Evolutionary conservation across 1,140 invertebrate genomes (phyloP), one percentile per base, ranked within the genome.

Genomic region (Pararge aegeria): DNA sequence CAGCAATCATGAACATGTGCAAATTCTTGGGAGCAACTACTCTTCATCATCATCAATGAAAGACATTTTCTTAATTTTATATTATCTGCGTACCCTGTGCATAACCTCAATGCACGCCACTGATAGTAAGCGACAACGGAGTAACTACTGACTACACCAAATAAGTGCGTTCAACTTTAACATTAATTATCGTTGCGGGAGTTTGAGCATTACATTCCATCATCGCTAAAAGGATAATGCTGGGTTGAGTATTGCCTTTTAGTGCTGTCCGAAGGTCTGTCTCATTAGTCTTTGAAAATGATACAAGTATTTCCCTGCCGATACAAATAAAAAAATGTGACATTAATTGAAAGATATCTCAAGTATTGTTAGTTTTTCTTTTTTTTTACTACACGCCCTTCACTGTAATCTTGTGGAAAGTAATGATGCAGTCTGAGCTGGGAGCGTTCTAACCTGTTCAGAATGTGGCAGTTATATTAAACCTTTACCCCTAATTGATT

Each of bases 1-100:
- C 34, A 64, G 48, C 48, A 64, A 59, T 68, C 64, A 68, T 58
- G 13, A 61, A 63, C 66, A 64, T 62, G 66, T 64, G 58, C 57
- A 50, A 68, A 58, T 61, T 61, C 66, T 55, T 34, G 38, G 44
- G n/a, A 29, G 34, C 20, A 55, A 58, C n/a, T n/a, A n/a, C n/a
- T n/a, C n/a, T n/a, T n/a, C n/a, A n/a, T n/a, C n/a, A n/a, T n/a
- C n/a, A n/a, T n/a, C n/a, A n/a, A n/a, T n/a, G n/a, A n/a, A n/a
- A n/a, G n/a, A n/a, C n/a, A n/a, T n/a, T n/a, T n/a, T n/a, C n/a
- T n/a, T n/a, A n/a, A n/a, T n/a, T n/a, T n/a, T n/a, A n/a, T n/a
- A n/a, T n/a, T n/a, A n/a, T n/a, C n/a, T n/a, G n/a, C n/a, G n/a
- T n/a, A n/a, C n/a, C n/a, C n/a, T n/a, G n/a, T n/a, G n/a, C n/a